Evolutionary conservation across 2,113 vertebrate genomes (phyloP).

Genomic region (Megalops atlanticus): DNA sequence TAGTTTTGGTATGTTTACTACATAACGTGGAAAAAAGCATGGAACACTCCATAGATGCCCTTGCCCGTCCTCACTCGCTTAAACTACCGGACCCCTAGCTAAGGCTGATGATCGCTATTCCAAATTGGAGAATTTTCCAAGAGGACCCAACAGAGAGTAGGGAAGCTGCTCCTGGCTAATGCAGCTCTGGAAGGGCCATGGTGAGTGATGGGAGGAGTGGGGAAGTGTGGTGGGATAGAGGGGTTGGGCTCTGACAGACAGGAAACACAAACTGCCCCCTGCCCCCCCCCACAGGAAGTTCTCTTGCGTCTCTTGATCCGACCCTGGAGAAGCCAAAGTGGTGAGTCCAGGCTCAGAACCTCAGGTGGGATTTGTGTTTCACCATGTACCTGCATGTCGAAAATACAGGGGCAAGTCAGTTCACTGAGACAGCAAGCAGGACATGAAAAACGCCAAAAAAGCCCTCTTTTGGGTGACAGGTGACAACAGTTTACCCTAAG

Average conservation of each 20-base stretch:
- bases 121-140: slow-evolving; percentile 57
- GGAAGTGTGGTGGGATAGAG: not conserved
- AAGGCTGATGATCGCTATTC: slow-evolving; percentile 59
- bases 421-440: slow-evolving; percentile 10
- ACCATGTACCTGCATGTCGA: slow-evolving; percentile 88
- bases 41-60: not conserved
- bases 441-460: not conserved
- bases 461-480: not conserved
- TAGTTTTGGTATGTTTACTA: slow-evolving; percentile 52
- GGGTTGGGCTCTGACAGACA: too few relatives aligned
- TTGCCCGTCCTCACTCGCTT: not conserved
- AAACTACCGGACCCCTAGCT: not conserved
- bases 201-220: not conserved
- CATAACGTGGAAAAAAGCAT: slow-evolving; percentile 38
- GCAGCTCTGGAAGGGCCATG: slow-evolving; percentile 58
- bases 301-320: slow-evolving; percentile 66
- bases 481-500: not conserved
- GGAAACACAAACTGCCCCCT: slow-evolving; percentile 59
- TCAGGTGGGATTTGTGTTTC: slow-evolving; percentile 97
- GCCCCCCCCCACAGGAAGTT: slow-evolving; percentile 18
- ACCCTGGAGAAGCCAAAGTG: slow-evolving; percentile 52
- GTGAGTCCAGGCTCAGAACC: slow-evolving; percentile 82
- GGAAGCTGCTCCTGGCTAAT: slow-evolving; percentile 59
- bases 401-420: slow-evolving; percentile 9
- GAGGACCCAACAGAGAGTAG: slow-evolving; percentile 62